A percentile compares a stretch with the other conserved stretches of the same genome.
These are phyloP conservation scores for Hassar affinis DNA, from an alignment of 2,113 vertebrate species.

Conservation along the genomic window DNA sequence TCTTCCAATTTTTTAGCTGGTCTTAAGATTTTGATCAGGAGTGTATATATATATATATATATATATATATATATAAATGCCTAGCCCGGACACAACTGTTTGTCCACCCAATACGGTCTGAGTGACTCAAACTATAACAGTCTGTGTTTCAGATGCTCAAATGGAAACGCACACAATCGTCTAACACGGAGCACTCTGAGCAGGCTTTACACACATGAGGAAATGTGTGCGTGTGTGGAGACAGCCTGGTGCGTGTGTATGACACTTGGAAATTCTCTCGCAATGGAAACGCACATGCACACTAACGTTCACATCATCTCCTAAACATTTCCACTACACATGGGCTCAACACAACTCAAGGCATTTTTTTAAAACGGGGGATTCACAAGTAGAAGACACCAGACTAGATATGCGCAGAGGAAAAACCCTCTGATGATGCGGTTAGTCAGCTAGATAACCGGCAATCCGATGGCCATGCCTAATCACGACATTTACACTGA, in stretches of 20 bases:
- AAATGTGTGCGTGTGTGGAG: not conserved
- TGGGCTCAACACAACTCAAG: not conserved
- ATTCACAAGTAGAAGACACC: not conserved
- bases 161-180: not conserved
- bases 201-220: not conserved
- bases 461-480: too few relatives aligned
- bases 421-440: not conserved
- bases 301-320: not conserved
- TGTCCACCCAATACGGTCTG: not conserved
- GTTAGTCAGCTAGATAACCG: not conserved
- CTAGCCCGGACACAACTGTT: not conserved
- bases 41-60: too few relatives aligned
- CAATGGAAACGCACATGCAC: not conserved
- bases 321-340: not conserved
- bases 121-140: not conserved
- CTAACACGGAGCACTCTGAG: not conserved
- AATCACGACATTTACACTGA: not conserved
- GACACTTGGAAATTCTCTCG: constrained; percentile 5
- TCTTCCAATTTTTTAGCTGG: too few relatives aligned
- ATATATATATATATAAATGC: not conserved
- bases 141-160: not conserved
- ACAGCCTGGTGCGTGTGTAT: not conserved
- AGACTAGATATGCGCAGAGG: not conserved
- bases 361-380: not conserved
- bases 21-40: too few relatives aligned